A percentile compares a stretch with the other conserved stretches of the same genome.
phyloP scores from a whole-genome alignment of 2,113 vertebrate genomes.

The Pontoporia blainvillei region DNA sequence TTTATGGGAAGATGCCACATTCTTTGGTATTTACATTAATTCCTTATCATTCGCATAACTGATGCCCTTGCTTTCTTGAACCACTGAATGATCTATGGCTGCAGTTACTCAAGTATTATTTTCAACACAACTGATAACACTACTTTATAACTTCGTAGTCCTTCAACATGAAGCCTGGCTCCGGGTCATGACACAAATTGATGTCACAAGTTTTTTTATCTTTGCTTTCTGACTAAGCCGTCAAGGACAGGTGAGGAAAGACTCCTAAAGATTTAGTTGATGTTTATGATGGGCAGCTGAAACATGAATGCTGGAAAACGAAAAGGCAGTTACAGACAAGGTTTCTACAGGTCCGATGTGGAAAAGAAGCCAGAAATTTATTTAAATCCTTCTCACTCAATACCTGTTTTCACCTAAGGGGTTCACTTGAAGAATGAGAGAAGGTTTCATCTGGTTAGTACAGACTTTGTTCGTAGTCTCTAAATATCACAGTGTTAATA shows the following conservation, averaged over 20 bases:
- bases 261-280: constrained; percentile 15
- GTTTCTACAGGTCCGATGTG: not conserved
- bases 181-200: not conserved
- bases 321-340: constrained; percentile 1
- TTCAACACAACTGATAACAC: not conserved
- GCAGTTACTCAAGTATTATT: constrained; percentile 14
- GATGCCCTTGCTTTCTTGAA: not conserved
- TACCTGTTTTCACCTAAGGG: constrained; percentile 10
- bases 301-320: constrained; percentile 2
- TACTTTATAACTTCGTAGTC: not conserved
- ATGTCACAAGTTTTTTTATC: constrained; percentile 52
- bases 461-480: not conserved
- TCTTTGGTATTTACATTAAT: not conserved
- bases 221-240: constrained; percentile 46
- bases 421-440: not conserved
- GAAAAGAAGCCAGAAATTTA: constrained; percentile 10
- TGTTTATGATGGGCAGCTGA: constrained; percentile 23
- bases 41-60: not conserved
- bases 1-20: not conserved
- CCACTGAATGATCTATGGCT: not conserved
- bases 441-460: not conserved
- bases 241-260: constrained; percentile 55
- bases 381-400: constrained; percentile 35
- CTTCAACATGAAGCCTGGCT: constrained; percentile 11
- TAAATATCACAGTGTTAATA: not conserved